A percentile compares a stretch with the other conserved stretches of the same genome.
phyloP scores from a whole-genome alignment of 2,888 invertebrate genomes.

The Amphimallon solstitiale region DNA sequence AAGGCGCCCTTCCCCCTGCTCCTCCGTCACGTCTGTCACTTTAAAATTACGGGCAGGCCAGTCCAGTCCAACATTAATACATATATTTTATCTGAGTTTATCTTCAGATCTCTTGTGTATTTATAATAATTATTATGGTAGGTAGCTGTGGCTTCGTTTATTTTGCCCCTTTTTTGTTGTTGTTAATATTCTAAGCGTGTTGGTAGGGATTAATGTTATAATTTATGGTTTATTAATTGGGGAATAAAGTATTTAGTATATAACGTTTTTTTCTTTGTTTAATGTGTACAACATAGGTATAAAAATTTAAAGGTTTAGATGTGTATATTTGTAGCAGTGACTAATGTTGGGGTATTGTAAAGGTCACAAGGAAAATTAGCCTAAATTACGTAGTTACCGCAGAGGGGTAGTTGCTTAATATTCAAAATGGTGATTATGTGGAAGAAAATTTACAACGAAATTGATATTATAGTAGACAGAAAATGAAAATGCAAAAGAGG shows the following conservation, averaged over 20 bases:
- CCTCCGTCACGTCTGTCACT: conserved; percentile 2
- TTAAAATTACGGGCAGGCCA: conserved; percentile 20
- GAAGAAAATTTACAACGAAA: too few species aligned
- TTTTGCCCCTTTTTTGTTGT: background rate
- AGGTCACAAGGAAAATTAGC: too few species aligned
- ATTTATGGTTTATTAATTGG: background rate
- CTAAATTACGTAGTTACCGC: too few species aligned
- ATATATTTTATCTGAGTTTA: conserved; percentile 16
- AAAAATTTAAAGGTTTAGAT: too few species aligned
- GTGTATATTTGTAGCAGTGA: too few species aligned
- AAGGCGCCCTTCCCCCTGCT: background rate
- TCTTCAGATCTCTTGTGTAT: conserved; percentile 24
- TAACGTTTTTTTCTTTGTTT: too few species aligned
- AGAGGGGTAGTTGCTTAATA: too few species aligned
- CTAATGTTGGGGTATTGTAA: too few species aligned
- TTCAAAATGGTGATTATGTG: too few species aligned
- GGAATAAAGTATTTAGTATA: background rate
- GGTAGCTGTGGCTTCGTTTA: conserved; percentile 11
- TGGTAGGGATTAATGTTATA: background rate
- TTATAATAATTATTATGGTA: conserved; percentile 19
- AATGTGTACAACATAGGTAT: too few species aligned
- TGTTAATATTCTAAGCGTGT: conserved; percentile 12
- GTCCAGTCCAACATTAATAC: conserved; percentile 21
- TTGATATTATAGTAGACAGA: too few species aligned
- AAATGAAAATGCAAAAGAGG: too few species aligned